Conservation (phyloP, 2,113 vertebrate genomes). For the Anhinga rufa region DNA sequence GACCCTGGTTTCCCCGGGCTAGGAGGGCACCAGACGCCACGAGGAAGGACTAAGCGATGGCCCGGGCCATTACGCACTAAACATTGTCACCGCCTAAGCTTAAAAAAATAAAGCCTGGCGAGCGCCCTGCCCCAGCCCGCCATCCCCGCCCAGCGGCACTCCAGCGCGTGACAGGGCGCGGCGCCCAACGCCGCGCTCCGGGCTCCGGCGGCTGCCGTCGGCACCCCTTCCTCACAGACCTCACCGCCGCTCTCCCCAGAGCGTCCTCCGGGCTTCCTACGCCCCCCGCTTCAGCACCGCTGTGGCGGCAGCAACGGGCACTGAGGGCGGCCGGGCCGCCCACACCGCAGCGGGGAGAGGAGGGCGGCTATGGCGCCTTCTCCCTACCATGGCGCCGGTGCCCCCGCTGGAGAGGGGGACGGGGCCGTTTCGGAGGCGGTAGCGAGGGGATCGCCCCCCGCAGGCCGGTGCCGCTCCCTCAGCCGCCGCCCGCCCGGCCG, state of each 20-base stretch:
- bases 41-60: neutral
- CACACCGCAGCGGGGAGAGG: neutral
- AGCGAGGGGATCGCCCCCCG: no score
- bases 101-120: neutral
- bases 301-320: neutral
- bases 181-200: fast-evolving
- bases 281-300: neutral
- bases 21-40: fast-evolving
- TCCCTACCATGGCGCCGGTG: no score
- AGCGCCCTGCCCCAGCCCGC: neutral
- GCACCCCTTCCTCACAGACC: no score
- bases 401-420: fast-evolving
- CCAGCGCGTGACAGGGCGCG: fast-evolving
- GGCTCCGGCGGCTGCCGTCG: neutral
- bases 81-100: fast-evolving
- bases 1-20: fast-evolving
- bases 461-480: neutral
- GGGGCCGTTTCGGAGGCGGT: fast-evolving
- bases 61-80: no score
- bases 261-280: fast-evolving
- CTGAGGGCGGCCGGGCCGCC: neutral
- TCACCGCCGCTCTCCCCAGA: fast-evolving
- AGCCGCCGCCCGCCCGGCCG: no score
- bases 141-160: no score
- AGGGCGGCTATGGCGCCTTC: fast-evolving